Conservation (phyloP, 2,113 vertebrate species). For the Hemiscyllium ocellatum region DNA sequence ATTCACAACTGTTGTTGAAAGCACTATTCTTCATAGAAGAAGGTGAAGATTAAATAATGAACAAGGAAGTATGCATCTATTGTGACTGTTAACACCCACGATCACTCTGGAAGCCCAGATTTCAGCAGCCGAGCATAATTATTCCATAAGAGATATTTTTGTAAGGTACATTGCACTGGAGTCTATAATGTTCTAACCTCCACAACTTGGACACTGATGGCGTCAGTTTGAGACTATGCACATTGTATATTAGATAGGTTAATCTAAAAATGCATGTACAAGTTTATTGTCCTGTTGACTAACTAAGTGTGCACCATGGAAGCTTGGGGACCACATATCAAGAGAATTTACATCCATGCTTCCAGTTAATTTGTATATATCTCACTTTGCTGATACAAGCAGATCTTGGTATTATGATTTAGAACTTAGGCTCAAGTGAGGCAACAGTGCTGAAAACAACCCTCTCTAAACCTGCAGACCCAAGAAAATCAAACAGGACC, state of each 20-base stretch:
- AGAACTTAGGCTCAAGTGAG: neutral
- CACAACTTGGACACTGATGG: neutral
- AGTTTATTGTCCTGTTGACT: slow-evolving; percentile 9
- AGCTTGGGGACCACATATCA: neutral
- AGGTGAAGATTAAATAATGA: slow-evolving; percentile 13
- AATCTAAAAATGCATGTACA: neutral
- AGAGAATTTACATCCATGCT: slow-evolving; percentile 10
- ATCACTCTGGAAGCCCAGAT: neutral
- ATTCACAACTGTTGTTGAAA: neutral
- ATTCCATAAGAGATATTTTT: neutral
- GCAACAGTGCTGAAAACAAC: neutral
- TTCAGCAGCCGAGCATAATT: neutral
- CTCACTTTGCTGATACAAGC: slow-evolving; percentile 12
- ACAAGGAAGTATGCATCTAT: neutral
- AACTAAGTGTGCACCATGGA: slow-evolving; percentile 6
- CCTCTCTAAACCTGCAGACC: neutral
- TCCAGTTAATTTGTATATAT: slow-evolving; percentile 11
- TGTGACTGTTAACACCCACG: neutral
- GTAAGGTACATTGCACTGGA: neutral
- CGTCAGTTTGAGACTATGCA: neutral
- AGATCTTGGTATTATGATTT: neutral
- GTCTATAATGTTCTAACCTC: neutral
- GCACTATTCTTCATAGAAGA: slow-evolving; percentile 36
- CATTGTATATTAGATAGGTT: neutral
- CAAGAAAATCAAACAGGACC: slow-evolving; percentile 9